phyloP scores from a whole-genome alignment of 1,140 invertebrate genomes.

The Cydia amplana region DNA sequence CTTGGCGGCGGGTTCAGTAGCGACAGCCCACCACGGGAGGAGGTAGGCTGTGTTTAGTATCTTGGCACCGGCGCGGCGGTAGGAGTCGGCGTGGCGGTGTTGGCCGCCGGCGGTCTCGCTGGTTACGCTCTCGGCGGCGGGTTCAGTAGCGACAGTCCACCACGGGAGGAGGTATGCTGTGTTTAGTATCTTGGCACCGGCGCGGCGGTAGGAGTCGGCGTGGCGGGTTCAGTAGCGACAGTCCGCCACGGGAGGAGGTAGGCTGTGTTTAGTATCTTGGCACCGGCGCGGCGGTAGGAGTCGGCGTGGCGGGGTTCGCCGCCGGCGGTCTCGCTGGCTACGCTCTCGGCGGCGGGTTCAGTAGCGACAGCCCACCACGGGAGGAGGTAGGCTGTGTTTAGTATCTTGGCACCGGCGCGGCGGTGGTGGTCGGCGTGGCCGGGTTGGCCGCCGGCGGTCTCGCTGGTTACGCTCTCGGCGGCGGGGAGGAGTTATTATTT shows the following conservation, averaged over 20 bases:
- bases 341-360: slow-evolving; percentile 45
- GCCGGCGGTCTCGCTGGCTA: slow-evolving; percentile 56
- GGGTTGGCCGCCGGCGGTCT: slow-evolving; percentile 64
- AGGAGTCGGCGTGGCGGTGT: slow-evolving; percentile 60
- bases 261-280: slow-evolving; percentile 41
- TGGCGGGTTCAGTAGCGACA: slow-evolving; percentile 38
- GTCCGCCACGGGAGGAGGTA: slow-evolving; percentile 49
- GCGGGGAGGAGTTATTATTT: no score
- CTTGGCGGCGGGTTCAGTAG: slow-evolving; percentile 37
- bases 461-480: slow-evolving; percentile 65
- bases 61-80: slow-evolving; percentile 58
- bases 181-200: slow-evolving; percentile 48
- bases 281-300: slow-evolving; percentile 60
- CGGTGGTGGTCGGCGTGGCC: slow-evolving; percentile 63
- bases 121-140: slow-evolving; percentile 57
- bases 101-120: slow-evolving; percentile 62
- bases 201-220: slow-evolving; percentile 60
- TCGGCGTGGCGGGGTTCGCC: slow-evolving; percentile 54
- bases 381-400: slow-evolving; percentile 17
- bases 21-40: slow-evolving; percentile 39
- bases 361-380: slow-evolving; percentile 40
- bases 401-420: slow-evolving; percentile 52
- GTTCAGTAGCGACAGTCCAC: slow-evolving; percentile 39
- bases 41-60: slow-evolving; percentile 30
- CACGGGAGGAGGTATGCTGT: background rate